Conservation (phyloP, 2,888 invertebrate genomes). For the Unio delphinus region DNA sequence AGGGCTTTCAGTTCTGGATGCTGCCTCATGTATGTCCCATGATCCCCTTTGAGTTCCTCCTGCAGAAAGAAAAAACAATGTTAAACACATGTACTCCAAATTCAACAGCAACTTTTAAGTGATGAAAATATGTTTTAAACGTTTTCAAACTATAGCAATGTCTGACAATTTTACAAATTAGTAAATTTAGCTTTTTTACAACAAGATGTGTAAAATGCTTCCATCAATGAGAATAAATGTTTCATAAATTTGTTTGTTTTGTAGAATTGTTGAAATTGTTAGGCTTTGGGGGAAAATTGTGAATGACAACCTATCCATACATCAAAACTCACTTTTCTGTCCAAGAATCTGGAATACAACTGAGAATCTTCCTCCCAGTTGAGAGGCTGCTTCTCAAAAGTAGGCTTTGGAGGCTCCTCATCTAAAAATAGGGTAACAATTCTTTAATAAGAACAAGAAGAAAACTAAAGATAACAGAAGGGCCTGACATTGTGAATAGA, state of each 20-base stretch:
- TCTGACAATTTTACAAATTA: background rate
- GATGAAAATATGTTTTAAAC: no score
- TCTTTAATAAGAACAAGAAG: background rate
- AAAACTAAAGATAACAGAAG: no score
- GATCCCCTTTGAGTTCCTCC: slow-evolving; percentile 69
- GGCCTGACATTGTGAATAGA: no score
- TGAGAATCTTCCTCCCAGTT: slow-evolving; percentile 71
- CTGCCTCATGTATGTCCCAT: slow-evolving; percentile 65
- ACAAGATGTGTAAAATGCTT: background rate
- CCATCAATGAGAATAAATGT: background rate
- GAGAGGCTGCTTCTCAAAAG: slow-evolving; percentile 65
- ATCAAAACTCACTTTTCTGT: slow-evolving; percentile 64
- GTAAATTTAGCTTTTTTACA: background rate
- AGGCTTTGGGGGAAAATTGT: background rate
- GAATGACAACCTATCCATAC: background rate
- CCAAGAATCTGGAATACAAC: slow-evolving; percentile 68
- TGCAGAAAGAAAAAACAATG: slow-evolving; percentile 31
- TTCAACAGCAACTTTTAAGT: no score
- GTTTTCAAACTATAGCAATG: background rate
- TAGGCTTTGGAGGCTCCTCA: slow-evolving; percentile 66
- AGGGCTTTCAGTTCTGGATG: slow-evolving; percentile 70
- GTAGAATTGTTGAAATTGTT: background rate
- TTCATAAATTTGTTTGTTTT: background rate
- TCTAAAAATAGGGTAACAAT: slow-evolving; percentile 46
- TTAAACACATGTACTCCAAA: background rate